Conservation (phyloP, 2,113 vertebrate species). For the Polypterus senegalus region DNA sequence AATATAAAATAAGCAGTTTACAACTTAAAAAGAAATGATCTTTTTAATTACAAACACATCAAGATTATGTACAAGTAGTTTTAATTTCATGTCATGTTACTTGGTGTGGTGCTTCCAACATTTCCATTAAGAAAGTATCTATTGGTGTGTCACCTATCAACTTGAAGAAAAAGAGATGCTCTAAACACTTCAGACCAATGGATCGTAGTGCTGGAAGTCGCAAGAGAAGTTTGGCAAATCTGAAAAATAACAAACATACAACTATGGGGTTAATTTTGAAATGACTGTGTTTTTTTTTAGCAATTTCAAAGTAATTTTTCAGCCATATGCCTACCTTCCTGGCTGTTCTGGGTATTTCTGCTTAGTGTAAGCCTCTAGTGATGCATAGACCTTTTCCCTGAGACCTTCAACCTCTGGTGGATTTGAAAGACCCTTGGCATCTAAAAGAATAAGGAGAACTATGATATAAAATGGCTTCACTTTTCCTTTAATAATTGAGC, state of each 20-base stretch:
- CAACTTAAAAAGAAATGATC: conserved; percentile 34
- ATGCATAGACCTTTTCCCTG: conserved; percentile 88
- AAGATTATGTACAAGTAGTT: conserved; percentile 43
- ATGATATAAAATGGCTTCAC: background rate
- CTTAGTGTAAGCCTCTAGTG: conserved; percentile 89
- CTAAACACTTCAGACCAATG: conserved; percentile 87
- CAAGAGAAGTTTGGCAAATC: conserved; percentile 85
- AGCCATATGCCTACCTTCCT: conserved; percentile 59
- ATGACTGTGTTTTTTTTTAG: background rate
- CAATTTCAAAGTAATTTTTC: background rate
- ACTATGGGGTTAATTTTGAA: background rate
- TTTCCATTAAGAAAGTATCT: conserved; percentile 96
- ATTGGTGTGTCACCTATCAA: conserved; percentile 92
- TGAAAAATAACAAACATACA: conserved; percentile 26
- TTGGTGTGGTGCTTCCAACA: conserved; percentile 87
- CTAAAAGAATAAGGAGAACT: conserved; percentile 34
- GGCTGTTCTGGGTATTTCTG: conserved; percentile 91
- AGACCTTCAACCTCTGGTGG: conserved; percentile 75
- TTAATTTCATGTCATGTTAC: conserved; percentile 65
- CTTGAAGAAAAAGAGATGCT: conserved; percentile 97
- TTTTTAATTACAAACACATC: conserved; percentile 30
- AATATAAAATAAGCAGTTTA: conserved; percentile 46
- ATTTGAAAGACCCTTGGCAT: conserved; percentile 89
- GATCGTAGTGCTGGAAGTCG: conserved; percentile 82
- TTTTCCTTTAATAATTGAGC: background rate